Conservation (phyloP, 1,140 invertebrate species). For the Acromyrmex heyeri region DNA sequence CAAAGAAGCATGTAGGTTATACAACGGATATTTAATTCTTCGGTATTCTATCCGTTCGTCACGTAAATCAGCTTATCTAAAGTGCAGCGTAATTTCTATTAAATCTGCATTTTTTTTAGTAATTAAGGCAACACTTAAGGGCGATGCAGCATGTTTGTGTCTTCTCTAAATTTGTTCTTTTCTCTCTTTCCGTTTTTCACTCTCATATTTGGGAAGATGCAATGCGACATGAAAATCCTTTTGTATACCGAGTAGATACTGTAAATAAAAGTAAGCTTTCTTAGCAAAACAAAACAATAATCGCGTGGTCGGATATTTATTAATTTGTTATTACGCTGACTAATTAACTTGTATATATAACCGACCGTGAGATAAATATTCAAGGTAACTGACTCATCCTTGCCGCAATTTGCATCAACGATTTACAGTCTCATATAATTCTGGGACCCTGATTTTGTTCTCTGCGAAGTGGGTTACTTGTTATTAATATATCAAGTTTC, state of each 20-base stretch:
- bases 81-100: background rate
- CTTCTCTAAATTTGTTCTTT: background rate
- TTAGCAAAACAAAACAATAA: background rate
- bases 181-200: background rate
- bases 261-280: background rate
- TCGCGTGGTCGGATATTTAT: background rate
- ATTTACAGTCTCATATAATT: constrained; percentile 19
- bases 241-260: constrained; percentile 14
- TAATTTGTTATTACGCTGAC: background rate
- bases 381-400: constrained; percentile 9
- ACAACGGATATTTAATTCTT: constrained; percentile 60
- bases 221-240: background rate
- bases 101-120: constrained; percentile 17
- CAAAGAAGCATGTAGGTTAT: constrained; percentile 52
- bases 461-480: constrained; percentile 22
- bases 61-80: constrained; percentile 30
- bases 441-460: background rate
- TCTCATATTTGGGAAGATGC: background rate
- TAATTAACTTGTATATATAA: constrained; percentile 33
- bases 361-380: constrained; percentile 4
- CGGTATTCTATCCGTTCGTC: constrained; percentile 31
- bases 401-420: background rate
- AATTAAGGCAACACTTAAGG: constrained; percentile 2
- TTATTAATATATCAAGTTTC: constrained; percentile 4
- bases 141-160: background rate